phyloP scores from a whole-genome alignment of 1,140 invertebrate species.

The Leucophenga varia region DNA sequence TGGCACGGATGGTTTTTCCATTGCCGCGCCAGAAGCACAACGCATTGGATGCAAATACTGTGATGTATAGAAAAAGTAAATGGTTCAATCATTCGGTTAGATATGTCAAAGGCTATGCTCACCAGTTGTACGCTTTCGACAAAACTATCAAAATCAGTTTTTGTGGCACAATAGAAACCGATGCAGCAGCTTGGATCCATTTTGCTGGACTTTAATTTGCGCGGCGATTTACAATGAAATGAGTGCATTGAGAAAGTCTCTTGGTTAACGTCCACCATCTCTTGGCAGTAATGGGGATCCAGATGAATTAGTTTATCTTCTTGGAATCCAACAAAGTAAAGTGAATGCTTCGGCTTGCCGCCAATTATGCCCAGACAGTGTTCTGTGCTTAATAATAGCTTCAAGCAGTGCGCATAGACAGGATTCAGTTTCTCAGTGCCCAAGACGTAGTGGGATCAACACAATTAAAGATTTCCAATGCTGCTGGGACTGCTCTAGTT shows the following conservation, averaged over 20 bases:
- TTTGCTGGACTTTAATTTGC: conserved; percentile 81
- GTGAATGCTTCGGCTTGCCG: conserved; percentile 84
- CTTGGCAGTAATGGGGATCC: conserved; percentile 92
- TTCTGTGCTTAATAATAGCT: conserved; percentile 75
- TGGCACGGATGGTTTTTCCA: conserved; percentile 20
- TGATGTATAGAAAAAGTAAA: conserved; percentile 45
- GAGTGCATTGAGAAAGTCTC: conserved; percentile 71
- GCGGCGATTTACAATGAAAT: conserved; percentile 85
- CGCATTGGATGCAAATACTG: conserved; percentile 65
- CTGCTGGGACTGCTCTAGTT: conserved; percentile 44
- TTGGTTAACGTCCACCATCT: conserved; percentile 79
- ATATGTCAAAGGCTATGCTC: conserved; percentile 26
- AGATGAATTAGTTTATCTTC: conserved; percentile 89
- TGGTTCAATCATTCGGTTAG: not conserved
- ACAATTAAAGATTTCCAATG: conserved; percentile 78
- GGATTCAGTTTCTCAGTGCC: conserved; percentile 82
- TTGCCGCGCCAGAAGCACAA: conserved; percentile 42
- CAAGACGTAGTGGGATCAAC: conserved; percentile 80
- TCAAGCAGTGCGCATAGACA: conserved; percentile 79
- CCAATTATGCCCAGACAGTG: conserved; percentile 89
- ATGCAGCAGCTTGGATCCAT: conserved; percentile 93
- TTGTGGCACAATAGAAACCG: conserved; percentile 82
- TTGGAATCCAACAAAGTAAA: conserved; percentile 91
- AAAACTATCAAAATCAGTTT: conserved; percentile 77
- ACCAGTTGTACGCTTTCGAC: conserved; percentile 68